These are phyloP conservation scores for Aphelocoma californica DNA, from an alignment of 2,797 vertebrate genomes.

Conservation along the genomic window DNA sequence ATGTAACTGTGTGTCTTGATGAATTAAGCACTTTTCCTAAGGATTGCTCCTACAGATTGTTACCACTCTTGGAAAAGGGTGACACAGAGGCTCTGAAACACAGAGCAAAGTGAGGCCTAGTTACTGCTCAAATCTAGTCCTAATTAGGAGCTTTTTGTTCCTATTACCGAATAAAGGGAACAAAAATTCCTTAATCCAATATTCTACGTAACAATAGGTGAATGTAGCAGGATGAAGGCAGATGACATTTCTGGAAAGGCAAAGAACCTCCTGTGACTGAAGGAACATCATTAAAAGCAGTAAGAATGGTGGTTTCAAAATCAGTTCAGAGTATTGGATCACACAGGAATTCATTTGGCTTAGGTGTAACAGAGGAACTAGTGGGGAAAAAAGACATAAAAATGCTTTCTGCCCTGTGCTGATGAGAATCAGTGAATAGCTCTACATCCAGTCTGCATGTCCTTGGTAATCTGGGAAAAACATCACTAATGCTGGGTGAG, in stretches of 20 bases:
- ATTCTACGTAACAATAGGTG: background rate
- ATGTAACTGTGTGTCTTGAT: rapidly evolving
- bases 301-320: background rate
- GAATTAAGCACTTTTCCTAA: background rate
- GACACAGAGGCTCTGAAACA: background rate
- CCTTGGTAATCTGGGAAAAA: background rate
- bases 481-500: background rate
- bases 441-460: background rate
- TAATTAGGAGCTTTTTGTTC: background rate
- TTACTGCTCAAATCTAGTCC: background rate
- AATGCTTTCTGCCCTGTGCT: background rate
- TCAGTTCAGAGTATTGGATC: background rate
- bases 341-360: background rate
- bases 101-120: background rate
- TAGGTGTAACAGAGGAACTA: background rate
- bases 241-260: background rate
- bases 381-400: background rate
- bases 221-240: background rate
- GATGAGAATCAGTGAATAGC: background rate
- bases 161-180: background rate
- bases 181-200: background rate
- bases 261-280: background rate
- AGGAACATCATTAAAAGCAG: background rate
- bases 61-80: background rate
- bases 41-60: background rate